Conservation (phyloP, 2,797 vertebrate genomes). For the Esox masquinongy region DNA sequence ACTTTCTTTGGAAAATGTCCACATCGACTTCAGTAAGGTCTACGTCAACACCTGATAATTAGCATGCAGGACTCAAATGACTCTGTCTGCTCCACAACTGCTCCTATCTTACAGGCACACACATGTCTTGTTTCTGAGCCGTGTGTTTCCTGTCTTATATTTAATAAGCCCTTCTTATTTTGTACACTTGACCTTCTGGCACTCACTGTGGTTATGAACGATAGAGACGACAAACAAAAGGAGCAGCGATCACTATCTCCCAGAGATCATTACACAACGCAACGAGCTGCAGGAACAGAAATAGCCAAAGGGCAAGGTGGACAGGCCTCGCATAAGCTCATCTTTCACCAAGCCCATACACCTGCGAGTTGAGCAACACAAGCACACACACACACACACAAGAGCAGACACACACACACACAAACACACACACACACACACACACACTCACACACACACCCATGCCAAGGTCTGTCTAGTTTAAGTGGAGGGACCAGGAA, state of each 20-base stretch:
- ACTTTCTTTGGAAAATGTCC: not conserved
- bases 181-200: constrained; percentile 71
- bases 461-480: not conserved
- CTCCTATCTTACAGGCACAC: constrained; percentile 50
- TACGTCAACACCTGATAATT: not conserved
- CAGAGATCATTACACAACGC: constrained; percentile 69
- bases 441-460: constrained; percentile 6
- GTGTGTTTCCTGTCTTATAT: constrained; percentile 51
- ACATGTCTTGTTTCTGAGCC: constrained; percentile 54
- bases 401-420: constrained; percentile 8
- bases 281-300: constrained; percentile 65
- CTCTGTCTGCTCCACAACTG: constrained; percentile 52
- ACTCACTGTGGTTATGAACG: constrained; percentile 68
- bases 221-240: constrained; percentile 71
- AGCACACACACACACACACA: constrained; percentile 16
- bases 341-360: constrained; percentile 71
- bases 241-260: constrained; percentile 62
- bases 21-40: not conserved
- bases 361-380: constrained; percentile 57
- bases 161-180: constrained; percentile 65
- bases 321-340: constrained; percentile 66
- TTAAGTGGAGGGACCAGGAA: constrained; percentile 21
- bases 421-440: constrained; percentile 7
- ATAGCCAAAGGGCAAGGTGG: constrained; percentile 78
- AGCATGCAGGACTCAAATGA: no score